These are phyloP conservation scores for Coptotermes formosanus DNA, from an alignment of 1,140 invertebrate species.

Conservation along the genomic window DNA sequence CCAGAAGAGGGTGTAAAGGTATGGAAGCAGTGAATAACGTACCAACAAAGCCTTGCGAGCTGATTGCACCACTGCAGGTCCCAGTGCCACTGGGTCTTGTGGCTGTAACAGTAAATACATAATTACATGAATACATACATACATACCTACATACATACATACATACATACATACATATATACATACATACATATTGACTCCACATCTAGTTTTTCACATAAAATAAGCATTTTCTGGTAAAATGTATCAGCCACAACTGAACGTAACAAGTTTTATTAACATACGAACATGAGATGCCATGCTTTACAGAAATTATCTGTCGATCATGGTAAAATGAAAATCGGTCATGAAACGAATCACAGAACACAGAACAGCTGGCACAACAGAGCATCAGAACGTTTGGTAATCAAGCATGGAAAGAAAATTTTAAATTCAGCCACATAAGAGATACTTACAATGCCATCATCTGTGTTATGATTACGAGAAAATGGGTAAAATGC, in stretches of 20 bases:
- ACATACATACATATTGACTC: no score
- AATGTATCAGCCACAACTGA: no score
- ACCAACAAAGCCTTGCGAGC: slow-evolving; percentile 61
- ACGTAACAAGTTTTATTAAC: no score
- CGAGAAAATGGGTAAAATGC: slow-evolving; percentile 85
- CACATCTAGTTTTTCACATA: no score
- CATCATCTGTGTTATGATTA: slow-evolving; percentile 77
- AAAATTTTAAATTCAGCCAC: not conserved
- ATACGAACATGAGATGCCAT: no score
- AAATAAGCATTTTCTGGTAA: no score
- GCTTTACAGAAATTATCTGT: no score
- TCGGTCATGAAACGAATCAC: no score
- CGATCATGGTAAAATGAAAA: no score
- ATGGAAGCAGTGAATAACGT: slow-evolving; percentile 75
- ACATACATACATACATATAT: not conserved
- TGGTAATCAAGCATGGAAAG: not conserved
- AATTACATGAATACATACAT: not conserved
- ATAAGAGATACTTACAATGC: slow-evolving; percentile 56
- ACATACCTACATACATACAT: not conserved
- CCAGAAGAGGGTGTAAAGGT: slow-evolving; percentile 80
- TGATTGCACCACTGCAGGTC: slow-evolving; percentile 62
- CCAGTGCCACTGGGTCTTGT: slow-evolving; percentile 76
- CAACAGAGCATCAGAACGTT: not conserved
- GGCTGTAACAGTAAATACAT: slow-evolving; percentile 53
- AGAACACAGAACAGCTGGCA: not conserved